Percentiles rank a stretch among this genome's conserved stretches.
Conservation (phyloP, 2,888 invertebrate species). For the Platycheirus albimanus region DNA sequence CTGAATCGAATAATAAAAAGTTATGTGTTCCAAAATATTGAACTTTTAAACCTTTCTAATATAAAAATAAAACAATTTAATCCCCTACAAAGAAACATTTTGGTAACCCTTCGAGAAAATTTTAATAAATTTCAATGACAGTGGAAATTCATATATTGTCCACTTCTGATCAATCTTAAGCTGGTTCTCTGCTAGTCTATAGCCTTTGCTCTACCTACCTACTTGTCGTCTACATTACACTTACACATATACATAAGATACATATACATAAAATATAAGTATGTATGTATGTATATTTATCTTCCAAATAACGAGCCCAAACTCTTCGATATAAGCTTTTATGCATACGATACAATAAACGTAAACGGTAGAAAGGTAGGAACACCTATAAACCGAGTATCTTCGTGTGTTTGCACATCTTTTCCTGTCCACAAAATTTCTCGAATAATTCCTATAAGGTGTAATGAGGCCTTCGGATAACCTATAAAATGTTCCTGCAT, state of each 20-base stretch:
- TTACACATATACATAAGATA: too few relatives aligned
- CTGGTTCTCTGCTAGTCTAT: conserved; percentile 27
- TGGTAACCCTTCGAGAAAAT: conserved; percentile 33
- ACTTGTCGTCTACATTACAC: neutral
- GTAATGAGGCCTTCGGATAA: conserved; percentile 67
- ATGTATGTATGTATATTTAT: too few relatives aligned
- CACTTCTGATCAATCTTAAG: conserved; percentile 45
- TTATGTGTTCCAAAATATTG: too few relatives aligned
- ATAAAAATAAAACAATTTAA: too few relatives aligned
- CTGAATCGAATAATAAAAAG: too few relatives aligned
- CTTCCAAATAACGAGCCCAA: too few relatives aligned
- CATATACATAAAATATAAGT: too few relatives aligned
- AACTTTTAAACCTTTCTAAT: too few relatives aligned
- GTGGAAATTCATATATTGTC: neutral
- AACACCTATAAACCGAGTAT: conserved; percentile 7
- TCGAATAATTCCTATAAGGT: conserved; percentile 58
- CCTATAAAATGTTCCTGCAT: conserved; percentile 60
- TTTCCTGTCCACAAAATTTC: conserved; percentile 44
- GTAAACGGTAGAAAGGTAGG: neutral
- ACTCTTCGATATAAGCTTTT: neutral
- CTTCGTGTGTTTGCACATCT: conserved; percentile 58
- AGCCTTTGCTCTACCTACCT: too few relatives aligned
- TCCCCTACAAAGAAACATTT: too few relatives aligned
- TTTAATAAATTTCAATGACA: conserved; percentile 24
- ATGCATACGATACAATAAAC: neutral